These are phyloP conservation scores for Sepiola atlantica DNA, from an alignment of 2,888 invertebrate genomes.

Conservation along the genomic window DNA sequence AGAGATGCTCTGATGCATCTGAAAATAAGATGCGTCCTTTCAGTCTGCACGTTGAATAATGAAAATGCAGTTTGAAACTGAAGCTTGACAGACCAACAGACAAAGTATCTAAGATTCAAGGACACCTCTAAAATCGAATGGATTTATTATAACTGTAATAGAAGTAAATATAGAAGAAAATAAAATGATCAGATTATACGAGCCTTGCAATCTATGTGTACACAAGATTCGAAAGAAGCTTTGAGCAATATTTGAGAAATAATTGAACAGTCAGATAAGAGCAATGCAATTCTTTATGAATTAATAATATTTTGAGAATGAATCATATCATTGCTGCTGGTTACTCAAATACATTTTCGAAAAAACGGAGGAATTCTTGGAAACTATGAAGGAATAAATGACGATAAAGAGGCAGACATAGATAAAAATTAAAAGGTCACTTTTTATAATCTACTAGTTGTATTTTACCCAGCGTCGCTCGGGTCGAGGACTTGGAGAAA, in stretches of 20 bases:
- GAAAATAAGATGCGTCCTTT: no score
- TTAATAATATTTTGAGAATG: constrained; percentile 32
- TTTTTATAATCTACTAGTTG: background rate
- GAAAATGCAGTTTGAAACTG: no score
- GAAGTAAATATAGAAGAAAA: background rate
- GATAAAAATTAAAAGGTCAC: background rate
- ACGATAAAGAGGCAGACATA: background rate
- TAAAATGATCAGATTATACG: background rate
- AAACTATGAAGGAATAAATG: background rate
- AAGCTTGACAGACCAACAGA: no score
- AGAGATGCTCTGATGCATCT: no score
- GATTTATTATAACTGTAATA: background rate
- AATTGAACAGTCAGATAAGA: constrained; percentile 9
- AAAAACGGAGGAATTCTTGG: background rate
- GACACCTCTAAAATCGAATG: background rate
- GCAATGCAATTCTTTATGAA: constrained; percentile 32
- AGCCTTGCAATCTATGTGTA: background rate
- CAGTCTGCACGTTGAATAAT: no score
- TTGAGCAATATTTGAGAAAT: constrained; percentile 32
- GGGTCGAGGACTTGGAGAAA: no score
- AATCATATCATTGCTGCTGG: background rate
- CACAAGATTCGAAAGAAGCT: background rate
- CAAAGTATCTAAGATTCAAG: no score
- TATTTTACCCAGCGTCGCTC: no score
- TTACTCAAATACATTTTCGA: background rate